Evolutionary conservation across 2,888 invertebrate genomes (phyloP).

Genomic region (Nephrotoma guestfalica): DNA sequence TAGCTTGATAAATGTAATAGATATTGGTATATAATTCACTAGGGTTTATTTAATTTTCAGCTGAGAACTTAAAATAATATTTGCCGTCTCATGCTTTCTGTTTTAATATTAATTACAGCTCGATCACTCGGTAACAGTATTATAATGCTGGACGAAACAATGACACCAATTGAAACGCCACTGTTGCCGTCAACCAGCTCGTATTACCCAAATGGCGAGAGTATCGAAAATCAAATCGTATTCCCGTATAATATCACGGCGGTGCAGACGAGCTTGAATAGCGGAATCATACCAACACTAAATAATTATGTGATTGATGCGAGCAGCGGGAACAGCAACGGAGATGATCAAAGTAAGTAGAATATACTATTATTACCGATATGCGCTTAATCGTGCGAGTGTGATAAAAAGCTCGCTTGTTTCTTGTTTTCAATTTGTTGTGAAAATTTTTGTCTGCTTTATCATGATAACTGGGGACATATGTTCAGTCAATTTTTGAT

Average conservation of each 20-base stretch:
- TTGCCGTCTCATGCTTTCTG: not conserved
- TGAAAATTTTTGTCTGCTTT: not conserved
- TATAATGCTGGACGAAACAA: constrained; percentile 32
- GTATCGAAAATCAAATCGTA: constrained; percentile 18
- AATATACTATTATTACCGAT: not conserved
- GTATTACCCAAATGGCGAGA: constrained; percentile 23
- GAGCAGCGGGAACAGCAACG: not conserved
- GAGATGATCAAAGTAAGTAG: not conserved
- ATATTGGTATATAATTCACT: not conserved
- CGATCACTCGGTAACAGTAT: constrained; percentile 33
- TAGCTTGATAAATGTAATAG: not conserved
- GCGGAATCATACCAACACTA: not conserved
- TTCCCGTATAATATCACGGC: constrained; percentile 34
- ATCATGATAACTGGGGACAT: not conserved
- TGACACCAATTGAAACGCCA: constrained; percentile 33
- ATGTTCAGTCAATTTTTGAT: not conserved
- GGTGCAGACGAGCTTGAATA: constrained; percentile 24
- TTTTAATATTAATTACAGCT: constrained; percentile 19
- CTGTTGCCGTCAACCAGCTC: constrained; percentile 26
- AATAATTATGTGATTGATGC: constrained; percentile 1
- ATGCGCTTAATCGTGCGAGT: not conserved
- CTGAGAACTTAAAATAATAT: not conserved
- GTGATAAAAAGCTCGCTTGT: not conserved
- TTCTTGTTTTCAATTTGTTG: not conserved
- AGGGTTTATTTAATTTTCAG: not conserved